These are phyloP conservation scores for Mylabris sibirica DNA, from an alignment of 2,888 invertebrate genomes.

Conservation along the genomic window DNA sequence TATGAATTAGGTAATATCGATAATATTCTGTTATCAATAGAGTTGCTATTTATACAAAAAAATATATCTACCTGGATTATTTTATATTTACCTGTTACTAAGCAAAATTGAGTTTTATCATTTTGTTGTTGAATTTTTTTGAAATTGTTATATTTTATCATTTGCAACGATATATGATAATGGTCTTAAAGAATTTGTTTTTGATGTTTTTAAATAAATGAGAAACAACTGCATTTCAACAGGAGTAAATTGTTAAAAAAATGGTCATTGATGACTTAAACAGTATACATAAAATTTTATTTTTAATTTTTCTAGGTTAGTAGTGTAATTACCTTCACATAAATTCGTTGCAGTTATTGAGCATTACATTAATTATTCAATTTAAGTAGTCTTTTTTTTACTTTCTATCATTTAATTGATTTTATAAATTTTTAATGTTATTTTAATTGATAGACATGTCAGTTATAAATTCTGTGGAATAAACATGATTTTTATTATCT, in stretches of 20 bases:
- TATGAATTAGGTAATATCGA: neutral
- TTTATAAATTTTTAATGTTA: neutral
- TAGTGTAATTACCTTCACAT: neutral
- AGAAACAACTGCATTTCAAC: neutral
- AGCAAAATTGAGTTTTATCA: neutral
- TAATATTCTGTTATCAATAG: neutral
- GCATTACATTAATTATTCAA: neutral
- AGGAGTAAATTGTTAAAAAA: neutral
- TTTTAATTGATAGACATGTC: neutral
- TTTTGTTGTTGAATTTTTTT: neutral
- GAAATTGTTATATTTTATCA: too few relatives aligned
- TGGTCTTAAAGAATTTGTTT: neutral
- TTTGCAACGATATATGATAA: too few relatives aligned
- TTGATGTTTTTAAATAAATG: neutral
- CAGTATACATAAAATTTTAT: neutral
- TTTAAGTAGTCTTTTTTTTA: neutral
- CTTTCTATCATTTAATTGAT: neutral
- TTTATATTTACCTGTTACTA: neutral
- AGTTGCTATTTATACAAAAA: neutral
- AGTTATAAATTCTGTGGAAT: neutral
- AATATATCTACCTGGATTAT: neutral
- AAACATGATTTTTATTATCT: neutral
- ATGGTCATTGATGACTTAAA: neutral
- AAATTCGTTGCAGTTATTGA: neutral
- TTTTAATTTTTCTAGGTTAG: slow-evolving; percentile 1